Evolutionary conservation across 2,113 vertebrate genomes (phyloP).

Genomic region (Protobothrops flavoviridis): DNA sequence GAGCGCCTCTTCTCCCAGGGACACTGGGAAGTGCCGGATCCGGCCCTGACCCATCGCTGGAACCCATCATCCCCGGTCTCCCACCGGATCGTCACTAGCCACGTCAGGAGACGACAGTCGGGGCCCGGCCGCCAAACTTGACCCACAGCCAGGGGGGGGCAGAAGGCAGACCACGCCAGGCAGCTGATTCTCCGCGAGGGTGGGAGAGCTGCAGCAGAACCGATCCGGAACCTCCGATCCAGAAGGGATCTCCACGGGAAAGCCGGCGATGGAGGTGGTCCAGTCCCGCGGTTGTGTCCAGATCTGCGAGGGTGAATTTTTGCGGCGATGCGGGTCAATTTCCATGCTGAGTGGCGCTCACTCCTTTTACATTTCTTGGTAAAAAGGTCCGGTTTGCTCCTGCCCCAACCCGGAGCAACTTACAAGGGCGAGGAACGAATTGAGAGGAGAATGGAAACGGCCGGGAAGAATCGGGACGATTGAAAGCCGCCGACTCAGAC

Average conservation of each 20-base stretch:
- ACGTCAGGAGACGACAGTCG: neutral
- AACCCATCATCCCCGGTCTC: neutral
- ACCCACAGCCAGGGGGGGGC: neutral
- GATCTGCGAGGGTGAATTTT: neutral
- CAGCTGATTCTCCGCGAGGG: no score
- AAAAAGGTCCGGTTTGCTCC: neutral
- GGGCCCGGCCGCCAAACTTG: neutral
- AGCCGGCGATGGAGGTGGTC: neutral
- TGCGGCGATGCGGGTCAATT: neutral
- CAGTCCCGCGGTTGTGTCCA: neutral
- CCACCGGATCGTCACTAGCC: neutral
- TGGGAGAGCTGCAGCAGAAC: neutral
- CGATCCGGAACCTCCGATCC: neutral
- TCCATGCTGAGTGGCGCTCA: rapidly evolving
- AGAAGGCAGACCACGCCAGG: rapidly evolving
- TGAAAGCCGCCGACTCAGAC: neutral
- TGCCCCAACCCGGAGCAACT: neutral
- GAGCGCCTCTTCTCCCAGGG: neutral
- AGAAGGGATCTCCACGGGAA: rapidly evolving
- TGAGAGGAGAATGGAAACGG: neutral
- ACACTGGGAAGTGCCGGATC: neutral
- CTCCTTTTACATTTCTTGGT: neutral
- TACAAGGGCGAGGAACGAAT: neutral
- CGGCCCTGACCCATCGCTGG: neutral
- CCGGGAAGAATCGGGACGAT: rapidly evolving